Percentiles rank a stretch among this genome's conserved stretches.
Evolutionary conservation across 2,888 invertebrate species (phyloP).

Genomic region (Drosophila emarginata): DNA sequence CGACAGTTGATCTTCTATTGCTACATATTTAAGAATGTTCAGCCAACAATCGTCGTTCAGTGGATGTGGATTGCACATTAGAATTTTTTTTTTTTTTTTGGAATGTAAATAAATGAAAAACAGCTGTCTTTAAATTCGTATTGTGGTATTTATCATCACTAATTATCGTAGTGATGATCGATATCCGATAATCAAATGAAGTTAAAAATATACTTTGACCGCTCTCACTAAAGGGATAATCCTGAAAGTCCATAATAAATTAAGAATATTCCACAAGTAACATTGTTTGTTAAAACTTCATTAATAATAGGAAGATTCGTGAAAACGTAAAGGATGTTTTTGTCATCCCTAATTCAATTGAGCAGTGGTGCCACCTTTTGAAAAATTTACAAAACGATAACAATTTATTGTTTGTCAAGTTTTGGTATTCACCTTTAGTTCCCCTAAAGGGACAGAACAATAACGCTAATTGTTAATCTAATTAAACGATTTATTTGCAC

Average conservation of each 20-base stretch:
- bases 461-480: background rate
- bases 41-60: conserved; percentile 55
- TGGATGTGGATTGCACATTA: conserved; percentile 34
- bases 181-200: background rate
- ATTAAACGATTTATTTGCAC: background rate
- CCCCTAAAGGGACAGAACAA: background rate
- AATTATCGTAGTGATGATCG: background rate
- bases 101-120: background rate
- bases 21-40: conserved; percentile 37
- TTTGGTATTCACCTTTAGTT: background rate
- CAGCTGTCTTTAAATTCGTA: background rate
- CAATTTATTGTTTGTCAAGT: background rate
- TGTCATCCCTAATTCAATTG: background rate
- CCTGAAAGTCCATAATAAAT: no score
- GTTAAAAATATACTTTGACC: no score
- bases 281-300: no score
- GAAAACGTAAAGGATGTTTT: background rate
- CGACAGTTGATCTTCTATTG: conserved; percentile 38
- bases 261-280: no score
- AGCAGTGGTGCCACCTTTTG: background rate
- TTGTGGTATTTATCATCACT: background rate
- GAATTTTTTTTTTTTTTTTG: background rate
- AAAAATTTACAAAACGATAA: background rate
- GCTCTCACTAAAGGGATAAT: no score
- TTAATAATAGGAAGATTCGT: background rate